These are phyloP conservation scores for Aphaenogaster floridana DNA, from an alignment of 1,140 invertebrate genomes.

Conservation along the genomic window DNA sequence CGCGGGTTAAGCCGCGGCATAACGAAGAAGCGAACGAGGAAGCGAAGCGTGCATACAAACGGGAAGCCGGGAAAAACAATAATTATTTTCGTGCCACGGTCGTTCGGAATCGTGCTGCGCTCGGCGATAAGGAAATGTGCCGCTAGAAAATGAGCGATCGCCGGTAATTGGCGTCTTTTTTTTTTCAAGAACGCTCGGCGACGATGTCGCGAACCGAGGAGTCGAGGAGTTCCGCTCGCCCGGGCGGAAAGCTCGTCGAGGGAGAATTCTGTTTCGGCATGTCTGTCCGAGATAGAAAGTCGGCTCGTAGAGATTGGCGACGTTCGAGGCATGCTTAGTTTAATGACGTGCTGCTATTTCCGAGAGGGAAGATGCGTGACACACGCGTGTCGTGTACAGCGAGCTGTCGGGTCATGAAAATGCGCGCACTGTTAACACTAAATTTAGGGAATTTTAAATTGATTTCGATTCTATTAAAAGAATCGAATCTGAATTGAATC, in stretches of 20 bases:
- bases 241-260: not conserved
- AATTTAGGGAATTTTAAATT: too few species aligned
- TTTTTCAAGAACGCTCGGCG: slow-evolving; percentile 11
- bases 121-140: slow-evolving; percentile 58
- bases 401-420: not conserved
- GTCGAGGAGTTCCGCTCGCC: slow-evolving; percentile 30
- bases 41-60: slow-evolving; percentile 68
- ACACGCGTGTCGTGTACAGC: not conserved
- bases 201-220: slow-evolving; percentile 20
- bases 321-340: not conserved
- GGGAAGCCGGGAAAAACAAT: slow-evolving; percentile 61
- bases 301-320: not conserved
- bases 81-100: slow-evolving; percentile 61
- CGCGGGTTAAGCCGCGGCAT: slow-evolving; percentile 43
- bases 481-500: too few species aligned
- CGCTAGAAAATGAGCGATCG: slow-evolving; percentile 59
- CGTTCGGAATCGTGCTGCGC: slow-evolving; percentile 33
- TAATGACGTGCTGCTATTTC: slow-evolving; percentile 11
- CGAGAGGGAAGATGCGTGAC: not conserved
- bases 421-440: too few species aligned
- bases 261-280: slow-evolving; percentile 14
- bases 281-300: slow-evolving; percentile 38
- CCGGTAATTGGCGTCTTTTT: slow-evolving; percentile 26
- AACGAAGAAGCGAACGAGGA: slow-evolving; percentile 61
- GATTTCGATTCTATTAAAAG: too few species aligned